Evolutionary conservation across 2,888 invertebrate species (phyloP), one percentile per base, ranked within the genome.

Genomic region (Malacosoma neustria): DNA sequence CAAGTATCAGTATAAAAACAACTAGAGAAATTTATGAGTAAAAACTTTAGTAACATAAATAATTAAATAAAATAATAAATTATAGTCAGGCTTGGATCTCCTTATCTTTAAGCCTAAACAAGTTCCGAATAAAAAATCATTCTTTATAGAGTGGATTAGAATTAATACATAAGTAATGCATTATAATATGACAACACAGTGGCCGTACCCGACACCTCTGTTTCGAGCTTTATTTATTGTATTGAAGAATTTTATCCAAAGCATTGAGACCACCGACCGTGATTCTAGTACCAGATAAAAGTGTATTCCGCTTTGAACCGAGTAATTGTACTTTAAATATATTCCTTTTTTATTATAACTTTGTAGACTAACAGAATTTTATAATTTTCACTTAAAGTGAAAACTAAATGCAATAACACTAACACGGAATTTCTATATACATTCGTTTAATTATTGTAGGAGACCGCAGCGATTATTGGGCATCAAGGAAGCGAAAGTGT

Each of bases 191-290:
- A 61, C 57, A 60, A 57, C 61, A 55, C 58, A 59, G 66, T 64
- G 67, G 64, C 54, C 50, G 42, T 29, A 36, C 29, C 54, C 45
- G 61, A 63, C 71, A 70, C 72, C 65, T 69, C 61, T 64, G 61
- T 66, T 62, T 64, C 46, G 46, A 61, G 45, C 43, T 55, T 65
- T 69, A 71, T 69, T 67, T 71, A 72, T 69, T 54, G 65, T 67
- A 68, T 58, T 51, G 58, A 57, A 51, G 53, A 54, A 54, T 60
- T 66, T 63, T 64, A 55, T 62, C 54, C 58, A 63, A 56, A 61
- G 57, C 59, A 49, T 42, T 45, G 39, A 55, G 73, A 73, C 73
- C 73, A 73, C 73, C 73, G 61, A 59, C 61, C 29, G 61, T 44
- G 61, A 51, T 11, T 22, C n/a, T 13, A 15, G 13, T 31, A n/a